phyloP scores from a whole-genome alignment of 2,888 invertebrate species.

The Cotesia congregata region DNA sequence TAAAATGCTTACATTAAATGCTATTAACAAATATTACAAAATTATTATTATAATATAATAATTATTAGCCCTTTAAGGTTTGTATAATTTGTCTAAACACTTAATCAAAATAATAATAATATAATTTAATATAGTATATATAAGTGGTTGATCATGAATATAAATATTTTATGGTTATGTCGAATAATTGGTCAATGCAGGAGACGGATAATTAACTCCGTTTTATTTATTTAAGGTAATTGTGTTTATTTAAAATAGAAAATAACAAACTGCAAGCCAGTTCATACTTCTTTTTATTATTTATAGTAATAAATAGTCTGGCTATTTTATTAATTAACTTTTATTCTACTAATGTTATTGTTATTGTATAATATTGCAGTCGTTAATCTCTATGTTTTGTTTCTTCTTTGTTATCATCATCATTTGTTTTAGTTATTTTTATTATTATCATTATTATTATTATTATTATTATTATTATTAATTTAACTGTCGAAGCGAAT shows the following conservation, averaged over 20 bases:
- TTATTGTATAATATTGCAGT: neutral
- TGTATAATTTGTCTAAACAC: constrained; percentile 24
- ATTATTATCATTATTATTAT: neutral
- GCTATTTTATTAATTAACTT: neutral
- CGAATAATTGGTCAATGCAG: constrained; percentile 14
- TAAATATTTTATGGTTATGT: no score
- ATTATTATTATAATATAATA: neutral
- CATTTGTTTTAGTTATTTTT: no score
- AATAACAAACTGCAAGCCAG: constrained; percentile 2
- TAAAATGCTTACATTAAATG: constrained; percentile 40
- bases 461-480: neutral
- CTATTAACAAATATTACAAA: constrained; percentile 61
- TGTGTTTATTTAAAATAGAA: neutral
- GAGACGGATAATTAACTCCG: neutral
- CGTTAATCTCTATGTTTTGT: neutral
- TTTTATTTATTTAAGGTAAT: constrained; percentile 8
- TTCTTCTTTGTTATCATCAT: neutral
- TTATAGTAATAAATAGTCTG: constrained; percentile 30
- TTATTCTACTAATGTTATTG: neutral
- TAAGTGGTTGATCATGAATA: no score
- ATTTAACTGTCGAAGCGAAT: neutral
- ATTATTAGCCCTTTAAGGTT: constrained; percentile 6
- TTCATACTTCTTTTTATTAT: constrained; percentile 1
- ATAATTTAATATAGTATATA: neutral
- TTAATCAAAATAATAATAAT: no score